Conservation (phyloP, 2,797 vertebrate species). For the Hozukius guyotensis region DNA sequence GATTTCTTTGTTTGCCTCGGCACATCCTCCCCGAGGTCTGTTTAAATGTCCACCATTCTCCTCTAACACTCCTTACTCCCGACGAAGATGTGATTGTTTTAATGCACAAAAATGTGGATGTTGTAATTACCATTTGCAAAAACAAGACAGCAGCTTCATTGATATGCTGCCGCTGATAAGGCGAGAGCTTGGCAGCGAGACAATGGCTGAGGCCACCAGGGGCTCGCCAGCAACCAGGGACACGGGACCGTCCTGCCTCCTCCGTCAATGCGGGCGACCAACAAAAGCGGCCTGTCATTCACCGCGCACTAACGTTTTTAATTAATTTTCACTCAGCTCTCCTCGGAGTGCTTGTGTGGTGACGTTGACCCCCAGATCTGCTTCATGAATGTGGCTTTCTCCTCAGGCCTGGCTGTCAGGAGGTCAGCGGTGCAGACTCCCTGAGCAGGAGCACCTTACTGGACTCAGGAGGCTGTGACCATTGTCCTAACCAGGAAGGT, state of each 20-base stretch:
- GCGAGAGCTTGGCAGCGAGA: conserved; percentile 88
- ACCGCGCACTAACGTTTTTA: conserved; percentile 94
- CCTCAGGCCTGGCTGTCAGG: conserved; percentile 72
- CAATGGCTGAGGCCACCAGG: conserved; percentile 88
- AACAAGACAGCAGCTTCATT: conserved; percentile 94
- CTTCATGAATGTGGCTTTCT: conserved; percentile 77
- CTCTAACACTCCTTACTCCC: conserved; percentile 40
- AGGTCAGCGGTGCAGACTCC: conserved; percentile 72
- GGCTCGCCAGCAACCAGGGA: conserved; percentile 85
- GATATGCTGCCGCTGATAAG: conserved; percentile 91
- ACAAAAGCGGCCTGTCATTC: conserved; percentile 92
- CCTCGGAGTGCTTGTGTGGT: conserved; percentile 83
- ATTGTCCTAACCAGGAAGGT: conserved; percentile 60
- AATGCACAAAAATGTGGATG: conserved; percentile 93
- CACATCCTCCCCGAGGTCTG: conserved; percentile 66
- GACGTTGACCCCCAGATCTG: conserved; percentile 81
- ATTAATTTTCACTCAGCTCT: conserved; percentile 98
- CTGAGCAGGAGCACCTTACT: conserved; percentile 46
- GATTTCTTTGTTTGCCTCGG: conserved; percentile 64
- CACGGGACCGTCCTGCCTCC: conserved; percentile 90
- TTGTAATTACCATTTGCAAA: conserved; percentile 97
- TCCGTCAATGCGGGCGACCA: conserved; percentile 90
- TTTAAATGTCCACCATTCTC: conserved; percentile 53
- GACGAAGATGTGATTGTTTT: conserved; percentile 88
- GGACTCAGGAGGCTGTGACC: conserved; percentile 58